phyloP scores from a whole-genome alignment of 2,888 invertebrate genomes.

The Sympetrum striolatum region DNA sequence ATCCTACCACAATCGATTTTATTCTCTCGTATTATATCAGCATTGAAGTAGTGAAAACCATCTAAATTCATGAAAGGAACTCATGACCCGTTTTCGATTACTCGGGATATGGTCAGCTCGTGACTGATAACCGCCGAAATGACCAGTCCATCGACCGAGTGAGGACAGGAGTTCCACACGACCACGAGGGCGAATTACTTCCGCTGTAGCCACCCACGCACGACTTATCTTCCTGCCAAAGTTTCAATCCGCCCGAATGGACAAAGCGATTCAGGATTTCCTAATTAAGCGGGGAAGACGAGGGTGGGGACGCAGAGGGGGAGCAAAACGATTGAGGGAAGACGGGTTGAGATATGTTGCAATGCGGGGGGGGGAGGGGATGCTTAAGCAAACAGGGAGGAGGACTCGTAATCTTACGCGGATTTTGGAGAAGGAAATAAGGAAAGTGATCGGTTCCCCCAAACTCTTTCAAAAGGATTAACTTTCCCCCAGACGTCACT shows the following conservation, averaged over 20 bases:
- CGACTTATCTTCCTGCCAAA: not conserved
- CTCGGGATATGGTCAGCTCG: not conserved
- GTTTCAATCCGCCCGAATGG: not conserved
- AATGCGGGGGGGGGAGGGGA: not conserved
- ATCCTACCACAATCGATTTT: too few relatives aligned
- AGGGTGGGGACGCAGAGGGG: not conserved
- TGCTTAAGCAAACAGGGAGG: not conserved
- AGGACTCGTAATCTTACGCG: not conserved
- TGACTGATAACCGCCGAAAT: too few relatives aligned
- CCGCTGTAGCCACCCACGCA: not conserved
- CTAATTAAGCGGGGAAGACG: not conserved
- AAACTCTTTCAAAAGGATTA: too few relatives aligned
- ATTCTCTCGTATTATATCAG: too few relatives aligned
- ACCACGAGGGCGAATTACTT: not conserved
- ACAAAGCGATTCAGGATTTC: slow-evolving; percentile 28
- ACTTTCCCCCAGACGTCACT: too few relatives aligned
- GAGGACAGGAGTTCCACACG: too few relatives aligned
- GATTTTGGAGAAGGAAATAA: not conserved
- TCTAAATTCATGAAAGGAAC: too few relatives aligned
- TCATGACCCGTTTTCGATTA: not conserved
- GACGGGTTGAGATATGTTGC: not conserved
- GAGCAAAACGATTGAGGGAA: not conserved
- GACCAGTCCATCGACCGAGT: too few relatives aligned
- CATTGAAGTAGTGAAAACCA: too few relatives aligned
- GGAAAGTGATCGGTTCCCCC: not conserved